Evolutionary conservation across 1,140 invertebrate species (phyloP).

Genomic region (Bombus confusus): DNA sequence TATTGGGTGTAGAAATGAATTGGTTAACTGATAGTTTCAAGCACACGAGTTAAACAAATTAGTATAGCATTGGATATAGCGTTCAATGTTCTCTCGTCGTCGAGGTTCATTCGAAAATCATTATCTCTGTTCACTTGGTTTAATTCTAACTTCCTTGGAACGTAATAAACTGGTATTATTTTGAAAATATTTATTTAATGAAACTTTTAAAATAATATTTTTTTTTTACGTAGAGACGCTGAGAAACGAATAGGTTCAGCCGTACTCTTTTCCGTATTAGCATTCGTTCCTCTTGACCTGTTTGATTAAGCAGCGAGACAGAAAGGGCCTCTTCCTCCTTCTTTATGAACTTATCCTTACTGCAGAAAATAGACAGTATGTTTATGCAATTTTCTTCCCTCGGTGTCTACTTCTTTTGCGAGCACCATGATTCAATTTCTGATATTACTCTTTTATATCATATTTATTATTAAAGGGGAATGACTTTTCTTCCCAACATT

Average conservation of each 20-base stretch:
- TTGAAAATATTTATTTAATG: background rate
- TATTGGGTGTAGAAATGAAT: too few relatives aligned
- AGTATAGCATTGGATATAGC: background rate
- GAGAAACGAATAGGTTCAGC: too few relatives aligned
- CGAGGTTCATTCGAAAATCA: too few relatives aligned
- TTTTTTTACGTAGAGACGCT: background rate
- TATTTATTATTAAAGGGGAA: conserved; percentile 8
- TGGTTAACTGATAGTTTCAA: background rate
- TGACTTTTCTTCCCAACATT: background rate
- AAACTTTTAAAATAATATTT: background rate
- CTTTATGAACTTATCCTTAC: conserved; percentile 18
- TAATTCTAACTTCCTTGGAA: background rate
- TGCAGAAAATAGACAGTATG: conserved; percentile 7
- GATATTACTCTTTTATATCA: conserved; percentile 38
- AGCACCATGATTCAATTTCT: conserved; percentile 31
- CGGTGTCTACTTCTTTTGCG: background rate
- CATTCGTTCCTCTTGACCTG: background rate
- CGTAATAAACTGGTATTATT: background rate
- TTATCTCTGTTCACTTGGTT: too few relatives aligned
- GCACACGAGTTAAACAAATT: background rate
- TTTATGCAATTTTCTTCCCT: conserved; percentile 24
- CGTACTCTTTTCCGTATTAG: background rate
- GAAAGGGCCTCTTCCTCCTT: background rate
- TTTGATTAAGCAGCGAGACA: conserved; percentile 30
- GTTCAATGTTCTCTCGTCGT: too few relatives aligned